phyloP scores from a whole-genome alignment of 2,113 vertebrate genomes.

The Gobius niger region DNA sequence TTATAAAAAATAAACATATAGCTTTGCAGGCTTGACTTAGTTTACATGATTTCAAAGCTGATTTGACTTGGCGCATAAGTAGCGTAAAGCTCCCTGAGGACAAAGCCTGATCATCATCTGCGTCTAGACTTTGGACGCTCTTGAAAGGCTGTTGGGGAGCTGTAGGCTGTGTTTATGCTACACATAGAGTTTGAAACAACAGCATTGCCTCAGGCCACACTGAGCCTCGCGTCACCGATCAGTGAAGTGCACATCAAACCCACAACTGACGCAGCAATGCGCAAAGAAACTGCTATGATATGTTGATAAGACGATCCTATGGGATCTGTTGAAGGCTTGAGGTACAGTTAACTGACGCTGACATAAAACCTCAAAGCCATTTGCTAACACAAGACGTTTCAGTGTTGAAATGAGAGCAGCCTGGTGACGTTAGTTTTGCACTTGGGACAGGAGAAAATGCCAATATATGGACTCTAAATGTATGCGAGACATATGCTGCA shows the following conservation, averaged over 20 bases:
- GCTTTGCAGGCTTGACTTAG: conserved; percentile 1
- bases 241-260: conserved; percentile 28
- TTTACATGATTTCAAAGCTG: conserved; percentile 9
- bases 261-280: conserved; percentile 15
- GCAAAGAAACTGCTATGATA: conserved; percentile 14
- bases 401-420: not conserved
- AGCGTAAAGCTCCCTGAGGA: conserved; percentile 10
- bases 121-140: conserved; percentile 23
- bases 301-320: conserved; percentile 10
- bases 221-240: conserved; percentile 22
- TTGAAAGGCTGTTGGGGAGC: conserved; percentile 27
- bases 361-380: conserved; percentile 5
- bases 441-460: not conserved
- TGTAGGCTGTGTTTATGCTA: conserved; percentile 17
- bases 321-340: conserved; percentile 6
- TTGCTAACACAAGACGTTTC: not conserved
- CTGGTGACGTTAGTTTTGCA: not conserved
- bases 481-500: not conserved
- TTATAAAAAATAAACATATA: conserved; percentile 5
- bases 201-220: conserved; percentile 15
- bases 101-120: conserved; percentile 20
- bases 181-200: conserved; percentile 13
- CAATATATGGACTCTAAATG: not conserved
- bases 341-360: not conserved
- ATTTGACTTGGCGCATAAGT: conserved; percentile 6